phyloP scores from a whole-genome alignment of 2,113 vertebrate species.

The Sakesphorus luctuosus region DNA sequence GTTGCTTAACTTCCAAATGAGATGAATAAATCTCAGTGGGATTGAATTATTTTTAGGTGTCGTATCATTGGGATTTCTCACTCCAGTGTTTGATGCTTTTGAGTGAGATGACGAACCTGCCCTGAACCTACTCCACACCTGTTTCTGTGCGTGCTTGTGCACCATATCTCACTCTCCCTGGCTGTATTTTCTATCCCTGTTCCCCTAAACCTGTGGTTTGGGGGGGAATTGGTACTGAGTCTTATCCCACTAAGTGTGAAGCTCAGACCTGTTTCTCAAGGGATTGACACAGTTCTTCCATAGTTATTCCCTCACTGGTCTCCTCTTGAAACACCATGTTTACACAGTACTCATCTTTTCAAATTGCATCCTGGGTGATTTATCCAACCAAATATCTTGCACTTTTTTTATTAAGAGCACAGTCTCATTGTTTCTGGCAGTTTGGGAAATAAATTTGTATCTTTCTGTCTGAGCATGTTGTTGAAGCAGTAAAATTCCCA shows the following conservation, averaged over 20 bases:
- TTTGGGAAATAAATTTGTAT: neutral
- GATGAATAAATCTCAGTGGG: neutral
- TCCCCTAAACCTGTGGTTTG: neutral
- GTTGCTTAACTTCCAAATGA: neutral
- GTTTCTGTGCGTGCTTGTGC: accelerated
- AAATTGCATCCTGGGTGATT: neutral
- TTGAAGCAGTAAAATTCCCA: neutral
- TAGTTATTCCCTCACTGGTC: neutral
- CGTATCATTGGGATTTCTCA: neutral
- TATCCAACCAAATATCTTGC: neutral
- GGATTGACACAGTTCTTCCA: neutral
- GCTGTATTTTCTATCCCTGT: neutral
- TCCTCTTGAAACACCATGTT: neutral
- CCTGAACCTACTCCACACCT: neutral
- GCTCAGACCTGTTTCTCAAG: neutral
- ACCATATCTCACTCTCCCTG: accelerated
- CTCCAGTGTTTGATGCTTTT: neutral
- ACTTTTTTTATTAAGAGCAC: neutral
- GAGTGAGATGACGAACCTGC: neutral
- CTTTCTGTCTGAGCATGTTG: neutral
- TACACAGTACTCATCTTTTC: neutral
- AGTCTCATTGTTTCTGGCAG: neutral
- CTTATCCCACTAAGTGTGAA: neutral
- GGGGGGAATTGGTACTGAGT: neutral
- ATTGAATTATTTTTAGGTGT: neutral